Evolutionary conservation across 2,888 invertebrate species (phyloP), one percentile per base, ranked within the genome.

Genomic region (Mesorhabditis sp.): DNA sequence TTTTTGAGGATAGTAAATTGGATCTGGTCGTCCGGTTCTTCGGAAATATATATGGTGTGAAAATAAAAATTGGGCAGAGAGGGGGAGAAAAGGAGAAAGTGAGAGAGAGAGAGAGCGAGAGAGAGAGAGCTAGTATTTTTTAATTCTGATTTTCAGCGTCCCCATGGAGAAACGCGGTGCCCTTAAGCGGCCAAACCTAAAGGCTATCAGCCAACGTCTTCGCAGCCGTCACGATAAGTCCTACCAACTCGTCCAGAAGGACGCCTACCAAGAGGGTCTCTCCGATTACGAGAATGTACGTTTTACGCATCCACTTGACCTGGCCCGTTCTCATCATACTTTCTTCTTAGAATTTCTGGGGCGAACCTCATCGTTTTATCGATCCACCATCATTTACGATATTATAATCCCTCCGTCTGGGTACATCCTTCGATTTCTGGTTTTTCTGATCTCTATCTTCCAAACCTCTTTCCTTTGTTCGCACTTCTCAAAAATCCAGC

Each of bases 191-290:
- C 73, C 71, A 76, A 75, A 80, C 65, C 70, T 74, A 66, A 70
- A 68, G 58, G 45, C 72, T 4, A 74, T 75, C 68, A 68, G 70
- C 42, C 73, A 76, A 28, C 28, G 69, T 75, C 74, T 65, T 67
- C 74, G 44, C 75, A 73, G 71, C 70, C 70, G 66, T 71, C 73
- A 78, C 71, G 66, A 75, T 67, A 50, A 62, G 50, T 72, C 68
- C 41, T 74, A 80, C 74, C 65, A 64, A 70, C 70, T 63, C 45
- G 64, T 28, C 28, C 28, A 66, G 58, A 62, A 64, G 43, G 43
- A 61, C 62, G 75, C 72, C 62, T 80, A 73, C 75, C 74, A 77
- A 69, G 80, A 80, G 76, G 77, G 77, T 66, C 76, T 80, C 65
- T 75, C 76, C 41, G 80, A 80, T 70, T 77, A 74, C 71, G 73